Evolutionary conservation across 2,797 vertebrate genomes (phyloP).

Genomic region (Lacerta viridis): DNA sequence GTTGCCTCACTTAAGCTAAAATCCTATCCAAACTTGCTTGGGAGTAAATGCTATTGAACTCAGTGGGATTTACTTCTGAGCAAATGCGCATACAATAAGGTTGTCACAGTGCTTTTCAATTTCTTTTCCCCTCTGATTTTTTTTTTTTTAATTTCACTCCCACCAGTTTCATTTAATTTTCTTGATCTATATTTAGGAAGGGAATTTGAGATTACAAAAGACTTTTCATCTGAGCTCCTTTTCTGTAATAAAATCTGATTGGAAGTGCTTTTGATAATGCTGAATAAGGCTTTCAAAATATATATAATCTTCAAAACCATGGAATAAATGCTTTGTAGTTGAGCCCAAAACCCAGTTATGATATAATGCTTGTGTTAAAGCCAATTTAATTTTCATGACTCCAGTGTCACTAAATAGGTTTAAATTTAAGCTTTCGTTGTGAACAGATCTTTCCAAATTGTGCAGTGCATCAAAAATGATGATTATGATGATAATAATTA

Average conservation of each 20-base stretch:
- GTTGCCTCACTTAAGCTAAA: background rate
- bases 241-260: conserved; percentile 34
- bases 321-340: conserved; percentile 15
- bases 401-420: conserved; percentile 14
- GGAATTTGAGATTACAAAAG: conserved; percentile 28
- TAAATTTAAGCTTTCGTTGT: background rate
- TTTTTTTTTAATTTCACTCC: conserved; percentile 1
- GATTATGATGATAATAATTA: no score
- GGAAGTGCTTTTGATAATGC: conserved; percentile 39
- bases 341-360: conserved; percentile 12
- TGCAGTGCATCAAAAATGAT: background rate
- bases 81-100: no score
- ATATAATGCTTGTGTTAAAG: conserved; percentile 15
- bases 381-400: conserved; percentile 19
- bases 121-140: background rate
- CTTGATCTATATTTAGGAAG: conserved; percentile 29
- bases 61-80: background rate
- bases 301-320: conserved; percentile 16
- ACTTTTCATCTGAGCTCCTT: conserved; percentile 19
- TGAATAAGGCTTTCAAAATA: conserved; percentile 37
- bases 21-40: background rate
- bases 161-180: conserved; percentile 14
- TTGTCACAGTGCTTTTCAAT: background rate
- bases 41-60: background rate
- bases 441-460: background rate